Conservation (phyloP, 1,140 invertebrate species). For the Trissolcus basalis region DNA sequence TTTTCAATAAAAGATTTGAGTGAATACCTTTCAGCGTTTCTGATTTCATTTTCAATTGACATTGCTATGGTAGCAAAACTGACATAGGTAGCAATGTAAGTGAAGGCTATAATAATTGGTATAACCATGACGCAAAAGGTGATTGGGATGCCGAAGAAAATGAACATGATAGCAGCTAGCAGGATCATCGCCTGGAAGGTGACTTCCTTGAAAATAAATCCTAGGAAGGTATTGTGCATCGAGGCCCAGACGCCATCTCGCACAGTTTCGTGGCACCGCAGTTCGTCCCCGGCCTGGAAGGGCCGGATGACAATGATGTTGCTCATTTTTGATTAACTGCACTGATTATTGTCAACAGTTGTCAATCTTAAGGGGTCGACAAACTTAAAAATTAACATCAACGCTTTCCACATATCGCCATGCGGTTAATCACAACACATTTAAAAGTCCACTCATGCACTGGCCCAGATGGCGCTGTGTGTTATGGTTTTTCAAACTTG, state of each 20-base stretch:
- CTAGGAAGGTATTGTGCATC: constrained; percentile 71
- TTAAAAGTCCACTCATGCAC: no score
- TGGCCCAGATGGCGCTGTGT: no score
- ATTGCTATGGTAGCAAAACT: constrained; percentile 71
- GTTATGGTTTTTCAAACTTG: no score
- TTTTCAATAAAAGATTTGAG: no score
- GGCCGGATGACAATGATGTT: constrained; percentile 72
- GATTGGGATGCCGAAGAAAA: constrained; percentile 77
- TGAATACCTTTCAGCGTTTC: constrained; percentile 69
- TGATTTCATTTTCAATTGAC: constrained; percentile 72
- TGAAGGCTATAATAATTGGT: constrained; percentile 71
- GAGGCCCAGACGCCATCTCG: constrained; percentile 74
- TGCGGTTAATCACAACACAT: no score
- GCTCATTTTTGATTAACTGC: constrained; percentile 59
- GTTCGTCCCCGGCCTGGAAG: constrained; percentile 74
- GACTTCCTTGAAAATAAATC: constrained; percentile 74
- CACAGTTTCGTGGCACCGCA: constrained; percentile 70
- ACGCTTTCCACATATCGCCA: no score
- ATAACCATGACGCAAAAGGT: constrained; percentile 73
- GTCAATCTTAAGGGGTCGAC: no score
- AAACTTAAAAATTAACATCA: no score
- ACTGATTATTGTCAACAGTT: no score
- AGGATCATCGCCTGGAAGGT: constrained; percentile 76
- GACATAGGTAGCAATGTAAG: constrained; percentile 73
- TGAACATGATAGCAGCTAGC: constrained; percentile 76